A percentile compares a stretch with the other conserved stretches of the same genome.
phyloP scores from a whole-genome alignment of 2,888 invertebrate genomes.

The Parnassius orleans region DNA sequence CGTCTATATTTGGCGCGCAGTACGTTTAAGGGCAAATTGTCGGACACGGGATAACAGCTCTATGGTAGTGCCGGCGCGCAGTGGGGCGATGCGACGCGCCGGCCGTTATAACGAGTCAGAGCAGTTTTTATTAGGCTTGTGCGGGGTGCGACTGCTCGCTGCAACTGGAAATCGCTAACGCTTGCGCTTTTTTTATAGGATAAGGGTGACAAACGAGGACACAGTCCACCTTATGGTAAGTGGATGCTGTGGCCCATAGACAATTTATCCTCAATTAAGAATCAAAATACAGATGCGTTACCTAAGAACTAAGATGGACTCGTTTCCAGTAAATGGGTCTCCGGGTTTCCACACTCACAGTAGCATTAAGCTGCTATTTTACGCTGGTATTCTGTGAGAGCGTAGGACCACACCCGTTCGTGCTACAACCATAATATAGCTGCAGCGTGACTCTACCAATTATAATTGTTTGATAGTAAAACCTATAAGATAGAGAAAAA shows the following conservation, averaged over 20 bases:
- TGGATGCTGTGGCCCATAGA: too few relatives aligned
- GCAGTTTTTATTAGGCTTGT: conserved; percentile 53
- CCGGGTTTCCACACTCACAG: too few relatives aligned
- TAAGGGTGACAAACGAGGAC: too few relatives aligned
- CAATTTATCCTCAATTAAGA: too few relatives aligned
- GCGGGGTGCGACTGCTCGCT: conserved; percentile 8
- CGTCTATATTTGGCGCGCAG: conserved; percentile 32
- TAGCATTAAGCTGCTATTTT: neutral
- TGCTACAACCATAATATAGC: neutral
- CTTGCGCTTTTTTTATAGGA: neutral
- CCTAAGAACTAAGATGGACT: too few relatives aligned
- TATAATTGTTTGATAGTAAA: too few relatives aligned
- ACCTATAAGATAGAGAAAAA: too few relatives aligned
- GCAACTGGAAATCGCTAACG: neutral
- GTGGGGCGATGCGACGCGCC: conserved; percentile 32
- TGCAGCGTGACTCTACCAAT: neutral
- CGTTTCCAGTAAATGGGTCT: too few relatives aligned
- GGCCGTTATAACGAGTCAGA: conserved; percentile 62
- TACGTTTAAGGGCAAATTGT: conserved; percentile 30
- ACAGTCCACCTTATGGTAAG: too few relatives aligned
- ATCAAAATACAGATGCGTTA: too few relatives aligned
- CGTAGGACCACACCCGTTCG: too few relatives aligned
- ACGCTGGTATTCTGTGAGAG: too few relatives aligned
- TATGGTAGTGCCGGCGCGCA: conserved; percentile 29
- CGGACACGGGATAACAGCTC: conserved; percentile 36